These are phyloP conservation scores for Danionella dracula DNA, from an alignment of 2,797 vertebrate genomes.

Conservation along the genomic window DNA sequence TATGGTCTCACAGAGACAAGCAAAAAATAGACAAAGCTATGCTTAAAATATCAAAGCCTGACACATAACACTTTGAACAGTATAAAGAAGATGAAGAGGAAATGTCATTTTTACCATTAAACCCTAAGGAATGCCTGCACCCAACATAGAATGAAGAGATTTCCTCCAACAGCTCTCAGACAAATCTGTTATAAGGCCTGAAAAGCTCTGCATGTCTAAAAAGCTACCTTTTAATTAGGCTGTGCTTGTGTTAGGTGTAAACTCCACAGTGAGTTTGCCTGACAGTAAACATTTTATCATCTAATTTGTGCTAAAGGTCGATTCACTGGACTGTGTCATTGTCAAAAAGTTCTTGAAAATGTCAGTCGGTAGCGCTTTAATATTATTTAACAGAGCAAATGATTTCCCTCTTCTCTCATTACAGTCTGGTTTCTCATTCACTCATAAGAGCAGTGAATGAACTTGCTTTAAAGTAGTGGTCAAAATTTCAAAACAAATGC, in stretches of 20 bases:
- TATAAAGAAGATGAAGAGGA: too few relatives aligned
- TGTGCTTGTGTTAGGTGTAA: constrained; percentile 64
- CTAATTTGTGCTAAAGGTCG: constrained; percentile 78
- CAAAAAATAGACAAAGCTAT: too few relatives aligned
- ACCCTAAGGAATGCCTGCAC: too few relatives aligned
- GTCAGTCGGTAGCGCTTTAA: constrained; percentile 69
- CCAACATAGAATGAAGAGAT: too few relatives aligned
- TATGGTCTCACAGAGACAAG: too few relatives aligned
- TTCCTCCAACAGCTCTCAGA: constrained; percentile 17
- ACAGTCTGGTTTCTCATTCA: constrained; percentile 39
- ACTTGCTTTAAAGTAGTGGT: constrained; percentile 16
- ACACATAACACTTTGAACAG: too few relatives aligned
- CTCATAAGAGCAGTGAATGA: constrained; percentile 10
- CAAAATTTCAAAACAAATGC: constrained; percentile 44
- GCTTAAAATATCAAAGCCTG: too few relatives aligned
- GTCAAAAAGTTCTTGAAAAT: constrained; percentile 72
- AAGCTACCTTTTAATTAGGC: constrained; percentile 64
- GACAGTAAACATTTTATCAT: constrained; percentile 65
- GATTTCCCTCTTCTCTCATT: constrained; percentile 56
- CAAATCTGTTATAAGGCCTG: constrained; percentile 20
- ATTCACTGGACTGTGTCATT: constrained; percentile 67
- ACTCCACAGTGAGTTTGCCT: constrained; percentile 65
- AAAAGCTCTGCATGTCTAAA: constrained; percentile 41
- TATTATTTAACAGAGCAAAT: constrained; percentile 43
- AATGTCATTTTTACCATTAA: too few relatives aligned